A percentile compares a stretch with the other conserved stretches of the same genome.
Evolutionary conservation across 1,140 invertebrate species (phyloP).

Genomic region (Maniola jurtina): DNA sequence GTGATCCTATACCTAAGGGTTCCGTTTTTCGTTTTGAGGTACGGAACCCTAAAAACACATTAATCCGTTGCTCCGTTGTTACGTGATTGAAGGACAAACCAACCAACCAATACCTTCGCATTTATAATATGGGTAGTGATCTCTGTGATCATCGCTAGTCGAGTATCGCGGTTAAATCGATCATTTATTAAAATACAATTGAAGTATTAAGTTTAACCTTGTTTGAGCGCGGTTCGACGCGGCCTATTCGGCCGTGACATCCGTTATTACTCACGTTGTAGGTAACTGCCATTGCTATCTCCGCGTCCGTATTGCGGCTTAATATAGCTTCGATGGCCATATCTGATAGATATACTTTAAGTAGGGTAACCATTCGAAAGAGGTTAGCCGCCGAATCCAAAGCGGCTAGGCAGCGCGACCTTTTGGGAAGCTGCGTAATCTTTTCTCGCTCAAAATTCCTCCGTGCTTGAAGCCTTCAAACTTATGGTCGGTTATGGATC

Average conservation of each 20-base stretch:
- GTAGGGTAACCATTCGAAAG: not conserved
- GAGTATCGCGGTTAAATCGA: conserved; percentile 19
- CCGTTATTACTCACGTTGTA: conserved; percentile 22
- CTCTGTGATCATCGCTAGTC: not conserved
- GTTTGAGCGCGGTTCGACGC: conserved; percentile 30
- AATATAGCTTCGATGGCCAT: conserved; percentile 6
- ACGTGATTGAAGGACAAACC: too few relatives aligned
- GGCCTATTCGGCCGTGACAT: conserved; percentile 40
- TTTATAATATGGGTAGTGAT: too few relatives aligned
- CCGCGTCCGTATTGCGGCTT: conserved; percentile 29
- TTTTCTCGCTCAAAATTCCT: too few relatives aligned
- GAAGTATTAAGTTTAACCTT: conserved; percentile 33
- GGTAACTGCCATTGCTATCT: conserved; percentile 25
- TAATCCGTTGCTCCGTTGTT: too few relatives aligned
- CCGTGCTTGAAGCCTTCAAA: not conserved
- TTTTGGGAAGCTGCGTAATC: too few relatives aligned
- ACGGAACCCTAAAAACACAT: too few relatives aligned
- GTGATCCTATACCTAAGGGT: too few relatives aligned
- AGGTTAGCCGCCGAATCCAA: too few relatives aligned
- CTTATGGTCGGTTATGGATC: not conserved
- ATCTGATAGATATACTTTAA: conserved; percentile 15
- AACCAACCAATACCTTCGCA: too few relatives aligned
- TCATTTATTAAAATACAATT: conserved; percentile 28
- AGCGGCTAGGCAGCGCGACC: too few relatives aligned
- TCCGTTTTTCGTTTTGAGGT: too few relatives aligned